Base-by-base conservation (phyloP, 1,140 invertebrate species). In the Brachystomella parvula region DNA sequence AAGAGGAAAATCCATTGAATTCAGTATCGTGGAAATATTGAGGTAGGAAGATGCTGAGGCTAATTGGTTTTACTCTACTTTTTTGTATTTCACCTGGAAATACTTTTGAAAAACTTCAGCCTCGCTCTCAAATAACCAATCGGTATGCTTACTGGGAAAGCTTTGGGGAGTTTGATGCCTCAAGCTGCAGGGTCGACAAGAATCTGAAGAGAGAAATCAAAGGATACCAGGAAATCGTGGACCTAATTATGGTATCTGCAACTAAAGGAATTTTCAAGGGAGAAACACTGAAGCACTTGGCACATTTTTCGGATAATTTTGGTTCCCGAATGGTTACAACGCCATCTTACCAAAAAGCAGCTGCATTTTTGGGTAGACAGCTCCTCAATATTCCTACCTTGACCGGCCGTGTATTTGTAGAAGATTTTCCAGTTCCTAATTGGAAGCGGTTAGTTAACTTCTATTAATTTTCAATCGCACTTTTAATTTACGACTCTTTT, bases 281-380 rank as follows among this genome's bases (percentile, higher is more conserved):
- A 24, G 75, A 75, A 63, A 83, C 84, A 0, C 87, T 83, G 75
- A 75, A 83, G 53, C 83, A 86, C 74, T 77, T 89, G 15, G 79
- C 82, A 2, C 74, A 78, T 29, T 88, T 90, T 74, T 83, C 86
- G 0, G 88, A 90, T 72, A 84, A 79, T 62, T 89, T 89, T 80
- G 88, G 88, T 2, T 78, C 82, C 3, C 79, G 89, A 62, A 78
- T 86, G 35, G 78, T 84, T 0, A 88, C 88, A 0, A 83, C 84
- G 0, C 65, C 82, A 66, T 79, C 76, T 65, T 79, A 89, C 15
- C 87, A 89, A 77, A 76, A 83, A 61, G 79, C 87, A 0, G 89
- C 89, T 65, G 85, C 89, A 78, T 87, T 87, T 71, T 83, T 87
- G 76, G 73, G 88, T 31, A 71, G 85, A 30, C 76, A 81, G 47